Evolutionary conservation across 1,140 invertebrate species (phyloP).

Genomic region (Adoxophyes honmai): DNA sequence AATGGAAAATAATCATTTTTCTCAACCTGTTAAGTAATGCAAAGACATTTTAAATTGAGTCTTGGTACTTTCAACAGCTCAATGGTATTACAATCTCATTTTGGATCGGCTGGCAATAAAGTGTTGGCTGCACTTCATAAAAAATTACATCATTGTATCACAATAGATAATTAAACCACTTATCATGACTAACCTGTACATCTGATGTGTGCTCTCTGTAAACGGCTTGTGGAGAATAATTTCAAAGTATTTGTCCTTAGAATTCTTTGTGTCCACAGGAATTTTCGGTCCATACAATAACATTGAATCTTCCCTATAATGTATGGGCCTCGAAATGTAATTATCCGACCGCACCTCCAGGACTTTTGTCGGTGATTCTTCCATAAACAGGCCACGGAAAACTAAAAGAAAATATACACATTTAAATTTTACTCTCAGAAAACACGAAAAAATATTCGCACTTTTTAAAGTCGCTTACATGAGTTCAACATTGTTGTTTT

Average conservation of each 20-base stretch:
- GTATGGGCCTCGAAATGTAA: constrained; percentile 80
- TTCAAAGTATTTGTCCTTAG: constrained; percentile 79
- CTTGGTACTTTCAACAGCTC: no score
- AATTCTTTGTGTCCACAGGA: constrained; percentile 49
- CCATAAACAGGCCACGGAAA: constrained; percentile 71
- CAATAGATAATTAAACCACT: constrained; percentile 10
- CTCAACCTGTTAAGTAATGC: no score
- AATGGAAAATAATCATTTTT: no score
- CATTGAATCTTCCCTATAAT: constrained; percentile 83
- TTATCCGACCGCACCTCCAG: constrained; percentile 82
- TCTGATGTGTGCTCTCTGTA: constrained; percentile 80
- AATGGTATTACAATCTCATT: not conserved
- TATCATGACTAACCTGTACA: constrained; percentile 80
- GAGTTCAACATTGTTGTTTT: constrained; percentile 55
- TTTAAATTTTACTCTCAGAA: not conserved
- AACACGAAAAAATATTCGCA: not conserved
- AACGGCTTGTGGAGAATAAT: constrained; percentile 85
- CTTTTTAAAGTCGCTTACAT: constrained; percentile 32
- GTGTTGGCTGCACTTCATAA: constrained; percentile 1
- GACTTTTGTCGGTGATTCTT: constrained; percentile 79
- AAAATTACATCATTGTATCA: not conserved
- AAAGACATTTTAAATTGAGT: no score
- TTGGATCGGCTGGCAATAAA: not conserved
- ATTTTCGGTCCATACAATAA: constrained; percentile 80
- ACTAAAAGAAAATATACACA: constrained; percentile 48